Base-by-base conservation (phyloP, 2,797 vertebrate genomes). In the Micromesistius poutassou region DNA sequence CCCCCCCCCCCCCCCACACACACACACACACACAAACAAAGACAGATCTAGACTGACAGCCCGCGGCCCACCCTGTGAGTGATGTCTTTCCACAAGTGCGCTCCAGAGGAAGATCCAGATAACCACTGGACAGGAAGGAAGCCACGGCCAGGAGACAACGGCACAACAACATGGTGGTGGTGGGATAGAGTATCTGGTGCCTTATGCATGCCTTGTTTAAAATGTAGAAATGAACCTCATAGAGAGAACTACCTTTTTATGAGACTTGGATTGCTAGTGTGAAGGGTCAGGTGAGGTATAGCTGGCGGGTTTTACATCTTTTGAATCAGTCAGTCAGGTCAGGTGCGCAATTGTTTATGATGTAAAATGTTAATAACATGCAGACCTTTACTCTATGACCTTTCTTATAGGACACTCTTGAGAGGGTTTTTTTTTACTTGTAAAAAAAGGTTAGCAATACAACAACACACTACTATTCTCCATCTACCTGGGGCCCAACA, bases 11-110 rank as follows among this genome's bases (percentile, higher is more conserved):
- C 4, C 3, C 6, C 19, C 16, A 25, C 22, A 25, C 55, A 62
- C 22, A 25, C 22, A 62, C 55, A 62, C 55, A 62, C 55, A 62
- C 55, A 7, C 30, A 88, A 93, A 93, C 81, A 78, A 94, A 94
- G 92, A 94, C 82, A 74, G 86, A 94, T 93, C 82, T 74, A 84
- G 88, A 87, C 87, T 86, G 89, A 90, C 91, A 91, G 89, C 72
- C 83, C 1, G n/a, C 31, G 62, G 84, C 76, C 86, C 86, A n/a
- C 55, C 55, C 81, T 88, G 77, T 1, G 73, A 75, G 79, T 75
- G 76, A 77, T 79, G 78, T 66, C 70, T 78, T 84, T 79, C 86
- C 87, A 71, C 81, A 74, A 75, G 83, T 36, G 88, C 28, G 30
- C 84, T 85, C 36, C 66, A 81, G 83, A 83, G 79, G 82, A 79